phyloP scores from a whole-genome alignment of 2,113 vertebrate genomes.

The Daphoenositta chrysoptera region DNA sequence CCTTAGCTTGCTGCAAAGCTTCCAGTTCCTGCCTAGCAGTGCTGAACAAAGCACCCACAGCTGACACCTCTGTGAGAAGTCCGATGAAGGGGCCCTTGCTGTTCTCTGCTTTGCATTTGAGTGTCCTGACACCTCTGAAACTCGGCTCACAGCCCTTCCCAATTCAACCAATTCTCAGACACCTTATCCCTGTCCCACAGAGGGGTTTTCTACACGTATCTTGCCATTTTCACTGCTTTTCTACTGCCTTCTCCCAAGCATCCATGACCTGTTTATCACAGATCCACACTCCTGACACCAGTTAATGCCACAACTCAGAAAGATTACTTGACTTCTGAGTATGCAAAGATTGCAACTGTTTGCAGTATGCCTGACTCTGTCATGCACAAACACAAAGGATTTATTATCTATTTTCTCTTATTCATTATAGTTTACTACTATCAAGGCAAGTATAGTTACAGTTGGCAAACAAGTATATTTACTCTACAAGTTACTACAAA shows the following conservation, averaged over 20 bases:
- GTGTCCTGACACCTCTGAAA: background rate
- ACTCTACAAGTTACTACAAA: background rate
- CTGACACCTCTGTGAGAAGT: background rate
- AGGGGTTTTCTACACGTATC: background rate
- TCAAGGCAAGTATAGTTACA: background rate
- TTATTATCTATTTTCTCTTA: background rate
- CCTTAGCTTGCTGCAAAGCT: background rate
- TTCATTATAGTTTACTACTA: background rate
- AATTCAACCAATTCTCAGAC: background rate
- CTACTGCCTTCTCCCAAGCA: background rate
- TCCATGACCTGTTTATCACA: background rate
- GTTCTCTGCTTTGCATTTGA: background rate
- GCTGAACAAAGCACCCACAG: background rate
- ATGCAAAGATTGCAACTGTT: background rate
- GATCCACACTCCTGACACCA: background rate
- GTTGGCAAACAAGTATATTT: background rate
- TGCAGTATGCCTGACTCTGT: background rate
- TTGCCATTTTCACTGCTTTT: background rate
- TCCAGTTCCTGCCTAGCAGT: background rate
- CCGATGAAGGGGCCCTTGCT: background rate
- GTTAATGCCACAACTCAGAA: background rate
- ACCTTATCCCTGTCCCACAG: background rate
- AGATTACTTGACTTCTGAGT: background rate
- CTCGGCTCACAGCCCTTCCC: background rate
- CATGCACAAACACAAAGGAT: background rate